Base-by-base conservation (phyloP, 2,113 vertebrate species). In the Pheucticus melanocephalus region DNA sequence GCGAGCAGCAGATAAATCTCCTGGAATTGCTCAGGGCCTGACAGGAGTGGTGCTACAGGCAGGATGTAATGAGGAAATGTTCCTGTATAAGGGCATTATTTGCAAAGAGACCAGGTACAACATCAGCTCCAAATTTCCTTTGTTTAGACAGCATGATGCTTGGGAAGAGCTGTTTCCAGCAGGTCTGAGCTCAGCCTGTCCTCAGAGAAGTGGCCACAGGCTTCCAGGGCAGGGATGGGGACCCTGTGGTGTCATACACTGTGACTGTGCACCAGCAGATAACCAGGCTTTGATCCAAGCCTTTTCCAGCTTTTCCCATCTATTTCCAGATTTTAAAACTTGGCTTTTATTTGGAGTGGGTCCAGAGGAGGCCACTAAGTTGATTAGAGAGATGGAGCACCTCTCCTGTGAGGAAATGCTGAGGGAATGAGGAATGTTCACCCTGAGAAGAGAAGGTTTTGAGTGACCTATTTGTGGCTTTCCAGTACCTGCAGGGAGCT, bases 11-110 rank as follows among this genome's bases (percentile, higher is more conserved):
- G 83, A 88, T 83, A 88, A 82, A 84, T 88, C 86, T 63, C 23
- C 11, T 19, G 89, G 48, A 85, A 92, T 40, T 27, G 33, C 87
- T 88, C 25, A 4, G 68, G 75, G 68, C 82, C 42, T 61, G 86
- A 71, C 84, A 60, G 60, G 47, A 69, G 60, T 1, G 0, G 72
- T 89, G 86, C 81, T 95, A 25, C 25, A 75, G 92, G 45, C 86
- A 89, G 91, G 81, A 95, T 94, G 82, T 91, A 3, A 77, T 16
- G 70, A 94, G 94, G 94, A 94, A 95, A 90, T 72, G 70, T 89
- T 94, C 64, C 90, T 89, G 39, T 44, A 21, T 56, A n/a, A 96
- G 60, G 71, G 59, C 50, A 10, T 95, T 70, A 77, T 72, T 87
- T 95, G 80, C 60, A 28, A 50, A 66, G 89, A 89, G 69, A 56